Base-by-base conservation (phyloP, 2,113 vertebrate genomes). In the Pollachius pollachius region DNA sequence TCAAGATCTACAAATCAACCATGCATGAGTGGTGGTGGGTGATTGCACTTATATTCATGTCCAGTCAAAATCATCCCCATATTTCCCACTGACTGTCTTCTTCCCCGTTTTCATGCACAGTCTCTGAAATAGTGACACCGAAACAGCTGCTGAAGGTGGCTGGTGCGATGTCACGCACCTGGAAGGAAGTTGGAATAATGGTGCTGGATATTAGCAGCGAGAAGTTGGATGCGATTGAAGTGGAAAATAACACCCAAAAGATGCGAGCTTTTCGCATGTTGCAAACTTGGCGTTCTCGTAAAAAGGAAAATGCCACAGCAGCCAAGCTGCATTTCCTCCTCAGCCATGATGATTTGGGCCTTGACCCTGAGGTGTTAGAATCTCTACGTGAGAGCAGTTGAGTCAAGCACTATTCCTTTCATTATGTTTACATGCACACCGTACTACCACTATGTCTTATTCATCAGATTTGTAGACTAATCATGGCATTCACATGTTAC, bases 101-200 rank as follows among this genome's bases (percentile, higher is more conserved):
- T 13, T 7, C 9, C 27, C 12, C 18, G 5, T 71, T 18, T 74
- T 11, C 0, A 23, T 67, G 2, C 27, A 37, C 71, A 91, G 90
- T 67, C 1, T 41, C 74, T 15, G 0, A 11, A 34, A 62, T 80
- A 27, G 89, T 93, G 54, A 87, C 69, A 0, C 91, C 92, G 80
- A 89, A 75, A 72, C 89, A 93, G 87, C 81, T 93, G 78, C 92
- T 93, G 91, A 62, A 0, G 0, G 81, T 90, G 66, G 89, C 92
- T 15, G 59, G 74, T 21, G 13, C 2, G 2, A 72, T 93, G 1
- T 90, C 90, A 1, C 76, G 0, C 21, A 74, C 73, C 15, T 93
- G 91, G 92, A 89, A 23, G 76, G 79, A 90, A 69, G 84, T 93
- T 0, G 92, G 89, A 68, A 82, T 74, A 60, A 19, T 76, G 75